Conservation (phyloP, 2,888 invertebrate species). For the Yponomeuta plumbellus region DNA sequence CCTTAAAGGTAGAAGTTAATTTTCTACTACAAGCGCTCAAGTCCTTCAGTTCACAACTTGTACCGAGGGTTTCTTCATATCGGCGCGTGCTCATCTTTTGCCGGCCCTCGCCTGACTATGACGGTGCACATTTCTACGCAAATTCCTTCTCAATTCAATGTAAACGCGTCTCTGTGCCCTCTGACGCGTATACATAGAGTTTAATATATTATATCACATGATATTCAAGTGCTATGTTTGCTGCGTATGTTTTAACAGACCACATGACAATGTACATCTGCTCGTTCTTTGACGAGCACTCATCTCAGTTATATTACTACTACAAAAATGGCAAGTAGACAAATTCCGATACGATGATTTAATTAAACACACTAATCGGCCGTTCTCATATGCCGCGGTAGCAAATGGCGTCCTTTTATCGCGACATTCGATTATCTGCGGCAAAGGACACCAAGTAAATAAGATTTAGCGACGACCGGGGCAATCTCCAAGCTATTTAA, state of each 20-base stretch:
- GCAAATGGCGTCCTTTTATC: slow-evolving; percentile 4
- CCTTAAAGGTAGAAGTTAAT: too few species aligned
- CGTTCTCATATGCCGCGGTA: slow-evolving; percentile 19
- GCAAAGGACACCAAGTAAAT: neutral
- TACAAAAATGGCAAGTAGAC: slow-evolving; percentile 33
- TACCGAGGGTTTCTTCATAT: slow-evolving; percentile 7
- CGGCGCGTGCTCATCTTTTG: slow-evolving; percentile 16
- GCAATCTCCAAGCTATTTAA: too few species aligned
- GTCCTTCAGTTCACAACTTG: neutral
- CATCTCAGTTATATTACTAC: neutral
- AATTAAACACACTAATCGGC: slow-evolving; percentile 30
- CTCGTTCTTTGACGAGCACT: slow-evolving; percentile 1
- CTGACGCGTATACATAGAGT: neutral
- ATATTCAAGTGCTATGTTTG: slow-evolving; percentile 8
- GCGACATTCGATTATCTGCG: neutral
- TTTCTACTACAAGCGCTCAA: neutral
- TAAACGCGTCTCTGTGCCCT: neutral
- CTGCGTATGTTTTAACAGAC: slow-evolving; percentile 7
- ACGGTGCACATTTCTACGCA: slow-evolving; percentile 15
- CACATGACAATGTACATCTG: slow-evolving; percentile 2
- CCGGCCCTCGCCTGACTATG: slow-evolving; percentile 12
- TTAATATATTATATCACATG: neutral
- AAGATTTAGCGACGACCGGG: slow-evolving; percentile 1
- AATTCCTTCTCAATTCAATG: slow-evolving; percentile 14
- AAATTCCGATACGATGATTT: slow-evolving; percentile 41